phyloP scores from a whole-genome alignment of 2,113 vertebrate genomes.

The Epinephelus fuscoguttatus region DNA sequence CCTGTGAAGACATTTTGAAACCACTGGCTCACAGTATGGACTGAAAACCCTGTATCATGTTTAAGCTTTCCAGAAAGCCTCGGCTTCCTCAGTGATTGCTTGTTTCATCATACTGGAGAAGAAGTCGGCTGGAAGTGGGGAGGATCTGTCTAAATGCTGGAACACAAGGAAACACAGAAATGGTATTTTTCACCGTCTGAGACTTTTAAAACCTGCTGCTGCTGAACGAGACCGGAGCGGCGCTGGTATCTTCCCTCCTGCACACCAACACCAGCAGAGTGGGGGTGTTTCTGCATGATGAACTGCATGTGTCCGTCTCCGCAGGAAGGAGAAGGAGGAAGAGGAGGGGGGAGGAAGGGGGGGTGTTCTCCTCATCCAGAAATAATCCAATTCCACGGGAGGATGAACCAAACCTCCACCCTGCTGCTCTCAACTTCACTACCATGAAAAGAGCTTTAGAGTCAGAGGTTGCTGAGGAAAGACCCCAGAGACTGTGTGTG shows the following conservation, averaged over 20 bases:
- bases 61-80: neutral
- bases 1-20: neutral
- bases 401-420: slow-evolving; percentile 75
- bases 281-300: slow-evolving; percentile 59
- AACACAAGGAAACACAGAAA: neutral
- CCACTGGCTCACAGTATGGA: neutral
- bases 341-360: neutral
- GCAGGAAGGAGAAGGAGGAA: slow-evolving; percentile 15
- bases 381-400: slow-evolving; percentile 80
- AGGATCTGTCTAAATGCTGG: neutral
- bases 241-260: slow-evolving; percentile 15
- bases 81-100: neutral
- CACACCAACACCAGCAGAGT: slow-evolving; percentile 33
- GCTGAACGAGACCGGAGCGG: slow-evolving; percentile 5
- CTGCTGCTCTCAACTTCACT: slow-evolving; percentile 68
- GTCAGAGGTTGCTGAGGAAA: slow-evolving; percentile 59
- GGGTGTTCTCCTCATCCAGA: slow-evolving; percentile 67
- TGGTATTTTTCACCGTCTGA: slow-evolving; percentile 17
- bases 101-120: neutral
- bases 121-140: neutral
- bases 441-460: slow-evolving; percentile 77
- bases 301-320: slow-evolving; percentile 63
- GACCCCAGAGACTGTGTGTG: slow-evolving; percentile 39
- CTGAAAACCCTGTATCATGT: neutral
- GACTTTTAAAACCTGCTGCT: slow-evolving; percentile 20